These are phyloP conservation scores for Ancistrus triradiatus DNA, from an alignment of 2,113 vertebrate species.

Conservation along the genomic window DNA sequence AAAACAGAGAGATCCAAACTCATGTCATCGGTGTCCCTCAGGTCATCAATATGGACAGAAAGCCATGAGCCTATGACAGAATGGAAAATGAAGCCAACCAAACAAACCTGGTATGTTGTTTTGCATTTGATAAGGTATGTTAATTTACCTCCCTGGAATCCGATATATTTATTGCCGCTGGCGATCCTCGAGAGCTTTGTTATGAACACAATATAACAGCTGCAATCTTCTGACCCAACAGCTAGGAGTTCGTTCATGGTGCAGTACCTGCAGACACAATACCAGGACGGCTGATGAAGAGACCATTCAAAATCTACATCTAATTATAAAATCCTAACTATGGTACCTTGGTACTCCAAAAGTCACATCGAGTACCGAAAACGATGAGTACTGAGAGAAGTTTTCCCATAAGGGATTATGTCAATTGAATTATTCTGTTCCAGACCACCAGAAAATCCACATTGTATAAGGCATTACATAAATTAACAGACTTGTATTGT, in stretches of 20 bases:
- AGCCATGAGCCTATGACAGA: conserved; percentile 59
- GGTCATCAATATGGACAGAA: conserved; percentile 68
- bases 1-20: conserved; percentile 61
- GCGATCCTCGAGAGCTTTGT: conserved; percentile 66
- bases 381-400: too few relatives aligned
- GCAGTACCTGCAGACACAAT: conserved; percentile 58
- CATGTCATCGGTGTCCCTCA: conserved; percentile 67
- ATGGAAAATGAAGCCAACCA: neutral
- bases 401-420: too few relatives aligned
- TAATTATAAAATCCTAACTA: too few relatives aligned
- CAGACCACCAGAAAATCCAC: too few relatives aligned
- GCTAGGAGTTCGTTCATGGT: conserved; percentile 66
- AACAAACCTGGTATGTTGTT: neutral
- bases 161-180: conserved; percentile 60
- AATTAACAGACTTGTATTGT: too few relatives aligned
- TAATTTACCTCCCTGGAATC: conserved; percentile 69
- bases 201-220: conserved; percentile 62
- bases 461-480: too few relatives aligned
- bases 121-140: neutral
- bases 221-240: conserved; percentile 28
- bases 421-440: too few relatives aligned
- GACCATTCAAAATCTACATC: too few relatives aligned
- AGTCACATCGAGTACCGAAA: too few relatives aligned
- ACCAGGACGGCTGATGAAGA: too few relatives aligned
- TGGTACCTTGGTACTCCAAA: too few relatives aligned